phyloP scores from a whole-genome alignment of 2,888 invertebrate species.

The Amiota communis region DNA sequence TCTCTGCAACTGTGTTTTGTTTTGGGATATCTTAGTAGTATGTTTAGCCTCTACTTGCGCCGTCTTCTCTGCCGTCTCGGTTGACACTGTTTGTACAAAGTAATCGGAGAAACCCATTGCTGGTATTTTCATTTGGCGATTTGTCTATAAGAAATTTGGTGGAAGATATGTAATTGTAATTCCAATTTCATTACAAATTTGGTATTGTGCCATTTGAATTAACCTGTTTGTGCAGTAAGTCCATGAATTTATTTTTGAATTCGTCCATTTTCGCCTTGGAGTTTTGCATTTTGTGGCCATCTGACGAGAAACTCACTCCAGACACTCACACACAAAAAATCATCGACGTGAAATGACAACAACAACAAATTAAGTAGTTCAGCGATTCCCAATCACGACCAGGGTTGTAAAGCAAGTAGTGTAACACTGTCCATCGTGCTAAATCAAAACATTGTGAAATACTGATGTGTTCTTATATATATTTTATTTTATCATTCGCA shows the following conservation, averaged over 20 bases:
- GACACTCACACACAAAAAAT: not conserved
- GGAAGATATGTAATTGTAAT: not conserved
- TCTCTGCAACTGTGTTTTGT: conserved; percentile 1
- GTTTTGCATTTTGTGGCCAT: conserved; percentile 62
- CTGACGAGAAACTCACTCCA: not conserved
- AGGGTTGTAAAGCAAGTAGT: not conserved
- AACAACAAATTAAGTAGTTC: not conserved
- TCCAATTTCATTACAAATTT: conserved; percentile 4
- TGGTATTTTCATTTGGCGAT: conserved; percentile 72
- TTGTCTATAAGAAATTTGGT: conserved; percentile 50
- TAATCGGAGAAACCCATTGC: conserved; percentile 74
- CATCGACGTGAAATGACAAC: not conserved
- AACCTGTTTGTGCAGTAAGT: conserved; percentile 73
- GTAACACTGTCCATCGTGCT: no score
- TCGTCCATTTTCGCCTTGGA: conserved; percentile 71
- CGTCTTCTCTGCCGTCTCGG: conserved; percentile 40
- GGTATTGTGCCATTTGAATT: conserved; percentile 16
- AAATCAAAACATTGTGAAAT: no score
- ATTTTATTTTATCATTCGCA: no score
- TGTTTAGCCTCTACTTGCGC: not conserved
- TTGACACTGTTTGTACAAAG: conserved; percentile 71
- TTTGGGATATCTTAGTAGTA: not conserved
- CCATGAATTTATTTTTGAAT: conserved; percentile 72
- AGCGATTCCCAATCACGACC: not conserved
- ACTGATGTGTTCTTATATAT: no score